phyloP scores from a whole-genome alignment of 2,888 invertebrate species.

The Polietes domitor region DNA sequence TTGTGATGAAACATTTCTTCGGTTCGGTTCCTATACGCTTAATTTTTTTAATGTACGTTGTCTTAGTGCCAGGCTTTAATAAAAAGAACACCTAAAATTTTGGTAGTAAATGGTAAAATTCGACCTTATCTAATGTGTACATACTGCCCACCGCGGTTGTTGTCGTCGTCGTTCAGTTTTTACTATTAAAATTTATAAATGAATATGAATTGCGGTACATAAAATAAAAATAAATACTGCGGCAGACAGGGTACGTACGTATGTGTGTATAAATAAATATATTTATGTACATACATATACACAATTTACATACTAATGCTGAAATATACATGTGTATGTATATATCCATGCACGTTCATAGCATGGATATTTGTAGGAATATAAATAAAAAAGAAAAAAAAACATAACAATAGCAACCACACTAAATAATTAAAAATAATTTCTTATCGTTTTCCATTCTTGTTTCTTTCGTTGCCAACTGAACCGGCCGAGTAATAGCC shows the following conservation, averaged over 20 bases:
- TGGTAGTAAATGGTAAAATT: too few relatives aligned
- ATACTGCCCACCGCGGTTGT: background rate
- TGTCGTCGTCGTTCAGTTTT: background rate
- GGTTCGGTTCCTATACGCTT: too few relatives aligned
- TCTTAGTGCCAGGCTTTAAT: too few relatives aligned
- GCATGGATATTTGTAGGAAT: slow-evolving; percentile 29
- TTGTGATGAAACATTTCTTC: too few relatives aligned
- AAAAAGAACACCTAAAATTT: too few relatives aligned
- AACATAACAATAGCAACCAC: slow-evolving; percentile 7
- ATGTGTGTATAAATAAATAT: background rate
- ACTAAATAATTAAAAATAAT: slow-evolving; percentile 20
- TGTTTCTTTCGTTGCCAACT: background rate
- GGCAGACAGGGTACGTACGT: background rate
- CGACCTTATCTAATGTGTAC: too few relatives aligned
- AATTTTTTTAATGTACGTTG: too few relatives aligned
- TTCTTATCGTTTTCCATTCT: slow-evolving; percentile 3
- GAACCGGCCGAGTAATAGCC: slow-evolving; percentile 20
- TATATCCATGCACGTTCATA: background rate
- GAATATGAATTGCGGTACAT: slow-evolving; percentile 21
- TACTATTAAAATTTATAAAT: slow-evolving; percentile 21
- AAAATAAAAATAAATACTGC: slow-evolving; percentile 11
- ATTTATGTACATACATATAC: background rate
- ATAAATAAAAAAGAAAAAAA: slow-evolving; percentile 38
- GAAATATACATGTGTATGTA: background rate
- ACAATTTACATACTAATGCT: background rate